Percentiles rank a stretch among this genome's conserved stretches.
phyloP scores from a whole-genome alignment of 92 coral and sea anemone genomes.

The Actinostola sp. region DNA sequence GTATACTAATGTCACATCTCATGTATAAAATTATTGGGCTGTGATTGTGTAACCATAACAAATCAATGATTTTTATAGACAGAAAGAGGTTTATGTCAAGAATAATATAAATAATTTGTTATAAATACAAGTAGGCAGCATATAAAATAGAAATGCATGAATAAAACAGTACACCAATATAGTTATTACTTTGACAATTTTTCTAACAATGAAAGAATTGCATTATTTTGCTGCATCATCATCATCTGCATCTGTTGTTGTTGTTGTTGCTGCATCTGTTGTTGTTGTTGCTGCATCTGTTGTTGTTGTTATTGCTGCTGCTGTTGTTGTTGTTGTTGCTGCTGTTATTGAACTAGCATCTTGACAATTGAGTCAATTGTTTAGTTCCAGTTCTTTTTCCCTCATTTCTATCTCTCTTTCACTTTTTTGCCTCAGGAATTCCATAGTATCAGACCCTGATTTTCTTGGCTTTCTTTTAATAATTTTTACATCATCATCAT shows the following conservation, averaged over 20 bases:
- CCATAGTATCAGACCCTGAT: slow-evolving; percentile 24
- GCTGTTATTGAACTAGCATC: slow-evolving; percentile 38
- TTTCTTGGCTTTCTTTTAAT: slow-evolving; percentile 12
- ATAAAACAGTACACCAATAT: no score
- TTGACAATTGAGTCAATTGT: slow-evolving; percentile 1
- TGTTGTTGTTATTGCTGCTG: slow-evolving; percentile 44
- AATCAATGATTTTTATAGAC: no score
- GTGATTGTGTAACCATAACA: no score
- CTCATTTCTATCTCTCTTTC: slow-evolving; percentile 49
- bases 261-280: no score
- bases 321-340: slow-evolving; percentile 38
- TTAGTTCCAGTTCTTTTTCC: slow-evolving; percentile 35
- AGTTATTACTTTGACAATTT: background rate
- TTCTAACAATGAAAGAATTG: background rate
- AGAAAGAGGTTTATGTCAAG: no score
- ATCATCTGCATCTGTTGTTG: slow-evolving; percentile 27
- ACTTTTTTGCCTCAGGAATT: slow-evolving; percentile 36
- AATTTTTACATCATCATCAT: slow-evolving; percentile 6
- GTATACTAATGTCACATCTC: no score
- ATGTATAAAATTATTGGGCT: no score
- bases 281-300: slow-evolving; percentile 20
- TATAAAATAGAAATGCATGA: no score
- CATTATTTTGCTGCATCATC: slow-evolving; percentile 31
- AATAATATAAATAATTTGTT: no score
- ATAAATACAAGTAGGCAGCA: no score